Evolutionary conservation across 2,888 invertebrate species (phyloP), one percentile per base, ranked within the genome.

Genomic region (Abrostola triplasia): DNA sequence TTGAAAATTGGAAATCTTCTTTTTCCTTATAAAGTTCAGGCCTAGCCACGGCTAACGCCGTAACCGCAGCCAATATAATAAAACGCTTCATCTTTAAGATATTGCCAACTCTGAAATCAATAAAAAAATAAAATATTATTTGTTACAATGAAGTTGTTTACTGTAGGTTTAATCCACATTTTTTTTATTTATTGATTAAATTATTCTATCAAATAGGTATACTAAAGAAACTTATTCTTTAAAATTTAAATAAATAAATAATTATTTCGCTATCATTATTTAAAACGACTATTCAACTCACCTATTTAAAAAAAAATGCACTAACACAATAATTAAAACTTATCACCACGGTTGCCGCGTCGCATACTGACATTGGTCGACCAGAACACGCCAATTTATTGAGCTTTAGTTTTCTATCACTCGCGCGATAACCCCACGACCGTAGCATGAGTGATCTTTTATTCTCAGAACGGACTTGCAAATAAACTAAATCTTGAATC

Each of bases 1-100:
- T 88, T 13, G 94, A 90, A 79, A 84, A 95, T 81, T 95, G 88
- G 70, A 95, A 95, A 68, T 95, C 94, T 85, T 95, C 95, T 64
- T 88, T 92, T 82, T 95, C 95, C 81, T 85, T 92, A 71, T 94
- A 95, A 42, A 80, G 73, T 70, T 92, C 95, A 7, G 94, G 94
- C 72, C 83, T 90, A 51, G 92, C 93, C 59, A 83, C 48, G 24
- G 84, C 89, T 69, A 93, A 53, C 55, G 87, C 90, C 79, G 84
- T 76, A 65, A 90, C 70, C 52, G 88, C 85, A 68, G 88, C 87
- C 56, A 91, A 76, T 56, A 92, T 64, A 41, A 93, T 55, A 57
- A 90, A 71, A 53, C 84, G 84, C 81, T 84, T 89, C 94, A 94
- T 94, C 59, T 76, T 88, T 64, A 55, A 11, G 51, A 56, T 59